Evolutionary conservation across 2,797 vertebrate species (phyloP).

Genomic region (Remorina albescens): DNA sequence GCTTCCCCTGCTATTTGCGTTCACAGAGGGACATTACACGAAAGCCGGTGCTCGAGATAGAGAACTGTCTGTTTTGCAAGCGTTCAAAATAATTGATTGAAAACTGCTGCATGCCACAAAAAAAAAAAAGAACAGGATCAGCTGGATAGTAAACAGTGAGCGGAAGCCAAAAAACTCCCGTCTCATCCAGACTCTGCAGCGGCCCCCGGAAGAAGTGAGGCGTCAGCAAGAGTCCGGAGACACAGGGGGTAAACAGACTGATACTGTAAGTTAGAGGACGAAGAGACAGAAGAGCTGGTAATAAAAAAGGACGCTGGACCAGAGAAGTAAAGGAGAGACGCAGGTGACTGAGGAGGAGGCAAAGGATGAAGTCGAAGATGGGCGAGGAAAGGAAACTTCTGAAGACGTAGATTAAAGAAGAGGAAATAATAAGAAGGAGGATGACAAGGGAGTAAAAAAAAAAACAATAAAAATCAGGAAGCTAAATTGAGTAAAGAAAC

Average conservation of each 20-base stretch:
- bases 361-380: background rate
- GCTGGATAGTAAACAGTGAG: slow-evolving; percentile 47
- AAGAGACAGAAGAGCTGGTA: background rate
- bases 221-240: slow-evolving; percentile 59
- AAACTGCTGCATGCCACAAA: slow-evolving; percentile 46
- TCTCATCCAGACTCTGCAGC: slow-evolving; percentile 39
- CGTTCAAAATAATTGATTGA: slow-evolving; percentile 63
- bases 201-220: slow-evolving; percentile 48
- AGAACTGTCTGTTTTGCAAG: slow-evolving; percentile 59
- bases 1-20: slow-evolving; percentile 34
- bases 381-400: background rate
- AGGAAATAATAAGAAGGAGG: background rate
- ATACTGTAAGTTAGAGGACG: slow-evolving; percentile 11
- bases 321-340: background rate
- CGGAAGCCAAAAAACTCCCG: slow-evolving; percentile 55
- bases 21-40: slow-evolving; percentile 24
- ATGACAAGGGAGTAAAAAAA: background rate
- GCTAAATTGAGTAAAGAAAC: background rate
- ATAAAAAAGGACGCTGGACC: background rate
- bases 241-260: slow-evolving; percentile 25
- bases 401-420: background rate
- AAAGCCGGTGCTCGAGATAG: slow-evolving; percentile 24
- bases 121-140: slow-evolving; percentile 71
- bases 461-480: background rate
- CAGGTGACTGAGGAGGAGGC: background rate